These are phyloP conservation scores for Amblyraja radiata DNA, from an alignment of 2,797 vertebrate species.

Conservation along the genomic window DNA sequence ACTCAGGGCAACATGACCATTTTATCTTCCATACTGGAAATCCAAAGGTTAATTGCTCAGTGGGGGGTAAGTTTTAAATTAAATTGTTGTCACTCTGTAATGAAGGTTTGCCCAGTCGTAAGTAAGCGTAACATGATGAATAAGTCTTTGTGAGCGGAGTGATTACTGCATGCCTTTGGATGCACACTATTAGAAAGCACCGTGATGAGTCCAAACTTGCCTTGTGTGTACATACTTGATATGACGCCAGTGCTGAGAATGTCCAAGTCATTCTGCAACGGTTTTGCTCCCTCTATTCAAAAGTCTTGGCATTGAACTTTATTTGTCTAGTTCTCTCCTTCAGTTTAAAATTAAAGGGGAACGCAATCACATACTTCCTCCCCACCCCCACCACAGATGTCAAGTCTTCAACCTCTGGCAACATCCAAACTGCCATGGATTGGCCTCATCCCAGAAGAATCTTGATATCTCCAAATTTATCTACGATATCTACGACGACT, in stretches of 20 bases:
- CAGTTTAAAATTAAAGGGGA: too few species aligned
- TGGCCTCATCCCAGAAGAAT: too few species aligned
- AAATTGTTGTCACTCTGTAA: constrained; percentile 18
- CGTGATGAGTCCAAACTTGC: not conserved
- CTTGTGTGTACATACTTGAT: not conserved
- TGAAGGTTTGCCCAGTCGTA: not conserved
- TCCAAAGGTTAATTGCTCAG: not conserved
- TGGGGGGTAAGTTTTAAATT: not conserved
- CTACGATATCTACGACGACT: too few species aligned
- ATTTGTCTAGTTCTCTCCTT: too few species aligned
- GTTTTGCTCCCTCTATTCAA: not conserved
- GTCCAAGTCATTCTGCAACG: not conserved
- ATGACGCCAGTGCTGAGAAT: not conserved
- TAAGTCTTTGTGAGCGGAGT: not conserved
- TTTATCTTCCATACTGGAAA: not conserved
- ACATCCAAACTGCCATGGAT: too few species aligned
- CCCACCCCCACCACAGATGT: too few species aligned
- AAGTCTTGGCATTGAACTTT: not conserved
- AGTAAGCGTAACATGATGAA: not conserved
- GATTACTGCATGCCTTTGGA: not conserved
- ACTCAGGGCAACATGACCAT: not conserved
- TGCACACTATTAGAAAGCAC: not conserved
- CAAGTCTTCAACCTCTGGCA: too few species aligned
- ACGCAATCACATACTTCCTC: too few species aligned
- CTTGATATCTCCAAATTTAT: too few species aligned